Conservation (phyloP, 2,113 vertebrate genomes). For the Cervus canadensis region DNA sequence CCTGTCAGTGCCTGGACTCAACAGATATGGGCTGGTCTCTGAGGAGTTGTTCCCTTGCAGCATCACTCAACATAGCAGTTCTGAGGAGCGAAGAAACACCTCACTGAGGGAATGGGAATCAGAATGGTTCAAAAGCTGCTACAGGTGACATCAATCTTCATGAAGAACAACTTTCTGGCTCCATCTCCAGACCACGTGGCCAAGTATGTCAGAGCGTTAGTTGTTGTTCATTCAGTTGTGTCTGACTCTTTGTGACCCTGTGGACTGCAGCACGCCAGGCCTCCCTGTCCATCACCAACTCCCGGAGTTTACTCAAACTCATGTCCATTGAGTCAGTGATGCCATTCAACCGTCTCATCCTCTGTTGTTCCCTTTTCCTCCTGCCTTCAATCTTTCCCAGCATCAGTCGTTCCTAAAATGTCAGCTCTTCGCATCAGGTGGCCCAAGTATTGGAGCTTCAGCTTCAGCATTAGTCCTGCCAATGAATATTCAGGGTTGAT, state of each 20-base stretch:
- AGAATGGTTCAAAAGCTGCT: background rate
- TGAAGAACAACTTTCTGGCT: background rate
- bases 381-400: background rate
- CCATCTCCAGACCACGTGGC: no score
- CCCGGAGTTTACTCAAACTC: accelerated
- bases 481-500: background rate
- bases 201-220: background rate
- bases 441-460: background rate
- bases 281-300: background rate
- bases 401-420: background rate
- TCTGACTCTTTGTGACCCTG: background rate
- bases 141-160: background rate
- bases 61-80: background rate
- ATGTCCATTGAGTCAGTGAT: background rate
- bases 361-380: background rate
- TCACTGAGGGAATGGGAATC: background rate
- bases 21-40: background rate
- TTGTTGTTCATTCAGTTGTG: background rate
- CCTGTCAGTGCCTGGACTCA: background rate
- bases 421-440: background rate
- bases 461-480: background rate
- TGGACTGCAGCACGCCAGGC: background rate
- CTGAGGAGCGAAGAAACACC: background rate
- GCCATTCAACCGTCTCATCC: background rate
- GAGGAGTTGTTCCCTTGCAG: background rate